Percentiles rank a stretch among this genome's conserved stretches.
Evolutionary conservation across 2,888 invertebrate genomes (phyloP).

Genomic region (Orgyia antiqua): DNA sequence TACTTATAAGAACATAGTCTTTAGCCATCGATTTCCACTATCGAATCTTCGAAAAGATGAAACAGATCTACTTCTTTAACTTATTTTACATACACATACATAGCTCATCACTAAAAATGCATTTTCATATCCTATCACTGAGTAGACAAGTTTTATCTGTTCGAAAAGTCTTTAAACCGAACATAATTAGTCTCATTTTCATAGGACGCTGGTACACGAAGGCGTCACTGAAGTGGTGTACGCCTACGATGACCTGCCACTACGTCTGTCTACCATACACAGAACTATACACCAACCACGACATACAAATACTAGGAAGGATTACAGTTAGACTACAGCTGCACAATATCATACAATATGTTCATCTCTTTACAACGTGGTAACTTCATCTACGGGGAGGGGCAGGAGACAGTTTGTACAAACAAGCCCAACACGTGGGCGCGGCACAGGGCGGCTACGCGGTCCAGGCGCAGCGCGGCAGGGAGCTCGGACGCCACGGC

Average conservation of each 20-base stretch:
- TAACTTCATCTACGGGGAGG: slow-evolving; percentile 67
- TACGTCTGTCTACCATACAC: slow-evolving; percentile 39
- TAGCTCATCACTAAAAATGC: slow-evolving; percentile 76
- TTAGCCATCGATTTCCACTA: slow-evolving; percentile 71
- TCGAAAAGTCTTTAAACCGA: slow-evolving; percentile 74
- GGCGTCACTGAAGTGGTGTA: slow-evolving; percentile 19
- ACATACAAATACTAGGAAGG: slow-evolving; percentile 69
- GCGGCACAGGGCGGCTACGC: slow-evolving; percentile 36
- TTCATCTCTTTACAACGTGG: slow-evolving; percentile 70
- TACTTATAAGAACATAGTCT: slow-evolving; percentile 71
- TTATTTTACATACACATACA: slow-evolving; percentile 66
- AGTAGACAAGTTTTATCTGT: slow-evolving; percentile 75
- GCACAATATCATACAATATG: slow-evolving; percentile 64
- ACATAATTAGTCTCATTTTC: slow-evolving; percentile 57
- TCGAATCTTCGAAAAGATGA: slow-evolving; percentile 76
- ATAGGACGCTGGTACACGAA: slow-evolving; percentile 35
- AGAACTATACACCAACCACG: slow-evolving; percentile 50
- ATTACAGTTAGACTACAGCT: slow-evolving; percentile 71
- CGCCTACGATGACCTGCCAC: slow-evolving; percentile 26
- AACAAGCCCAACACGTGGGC: slow-evolving; percentile 39
- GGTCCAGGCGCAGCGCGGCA: slow-evolving; percentile 45
- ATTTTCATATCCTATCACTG: slow-evolving; percentile 72
- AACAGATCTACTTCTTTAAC: slow-evolving; percentile 73
- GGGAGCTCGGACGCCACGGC: slow-evolving; percentile 18
- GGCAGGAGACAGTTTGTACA: slow-evolving; percentile 64